phyloP scores from a whole-genome alignment of 2,797 vertebrate genomes.

The Tragopan temminckii region DNA sequence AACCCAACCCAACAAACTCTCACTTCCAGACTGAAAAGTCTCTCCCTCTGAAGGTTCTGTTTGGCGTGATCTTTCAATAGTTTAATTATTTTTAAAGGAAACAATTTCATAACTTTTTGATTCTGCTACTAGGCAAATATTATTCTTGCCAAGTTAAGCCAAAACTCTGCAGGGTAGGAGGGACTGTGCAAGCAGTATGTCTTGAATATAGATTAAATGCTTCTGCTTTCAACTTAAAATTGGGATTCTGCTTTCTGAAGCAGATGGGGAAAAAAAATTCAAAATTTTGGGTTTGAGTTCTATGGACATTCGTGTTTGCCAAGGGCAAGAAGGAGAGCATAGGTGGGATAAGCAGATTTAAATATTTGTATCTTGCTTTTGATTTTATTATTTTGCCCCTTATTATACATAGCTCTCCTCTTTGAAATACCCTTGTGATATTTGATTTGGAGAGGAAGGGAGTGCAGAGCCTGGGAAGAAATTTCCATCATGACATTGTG shows the following conservation, averaged over 20 bases:
- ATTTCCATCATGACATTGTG: not conserved
- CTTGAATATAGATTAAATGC: slow-evolving; percentile 20
- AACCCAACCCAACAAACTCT: too few species aligned
- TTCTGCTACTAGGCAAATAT: not conserved
- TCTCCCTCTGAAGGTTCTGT: not conserved
- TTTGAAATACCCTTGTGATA: not conserved
- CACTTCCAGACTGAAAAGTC: not conserved
- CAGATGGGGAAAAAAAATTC: not conserved
- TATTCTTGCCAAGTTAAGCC: not conserved
- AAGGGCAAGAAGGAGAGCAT: not conserved
- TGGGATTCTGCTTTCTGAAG: not conserved
- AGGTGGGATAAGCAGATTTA: not conserved
- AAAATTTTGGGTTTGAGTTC: not conserved
- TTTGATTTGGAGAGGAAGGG: not conserved
- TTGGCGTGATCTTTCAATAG: not conserved
- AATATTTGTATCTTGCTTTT: not conserved
- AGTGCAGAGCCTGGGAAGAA: not conserved
- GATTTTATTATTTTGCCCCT: not conserved
- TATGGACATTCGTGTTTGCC: not conserved
- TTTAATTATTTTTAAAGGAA: not conserved
- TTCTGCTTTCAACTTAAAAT: not conserved
- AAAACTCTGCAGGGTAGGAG: not conserved
- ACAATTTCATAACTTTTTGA: not conserved
- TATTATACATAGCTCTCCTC: not conserved
- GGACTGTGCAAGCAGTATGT: not conserved